Percentiles rank a stretch among this genome's conserved stretches.
Conservation (phyloP, 1,140 invertebrate species). For the Apis florea region DNA sequence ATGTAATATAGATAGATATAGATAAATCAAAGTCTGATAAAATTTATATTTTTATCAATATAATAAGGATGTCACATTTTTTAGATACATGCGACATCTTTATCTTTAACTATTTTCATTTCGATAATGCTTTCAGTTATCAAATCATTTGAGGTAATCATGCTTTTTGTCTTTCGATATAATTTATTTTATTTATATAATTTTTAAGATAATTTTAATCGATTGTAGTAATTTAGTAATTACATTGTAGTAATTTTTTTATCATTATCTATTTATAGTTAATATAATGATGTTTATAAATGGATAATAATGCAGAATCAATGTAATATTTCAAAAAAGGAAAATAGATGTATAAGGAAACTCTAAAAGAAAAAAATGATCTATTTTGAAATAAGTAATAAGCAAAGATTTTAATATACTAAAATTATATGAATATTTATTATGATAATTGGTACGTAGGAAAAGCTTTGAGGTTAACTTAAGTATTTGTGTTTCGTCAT, state of each 20-base stretch:
- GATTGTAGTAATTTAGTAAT: no score
- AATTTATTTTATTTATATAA: background rate
- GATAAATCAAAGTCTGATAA: conserved; percentile 27
- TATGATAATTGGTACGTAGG: no score
- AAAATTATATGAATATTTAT: background rate
- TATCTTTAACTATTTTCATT: background rate
- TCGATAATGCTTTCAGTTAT: background rate
- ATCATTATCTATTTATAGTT: no score
- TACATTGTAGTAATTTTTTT: no score
- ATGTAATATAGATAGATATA: background rate
- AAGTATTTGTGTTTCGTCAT: conserved; percentile 11
- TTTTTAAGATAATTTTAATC: background rate
- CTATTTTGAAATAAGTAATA: background rate
- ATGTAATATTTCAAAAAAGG: background rate
- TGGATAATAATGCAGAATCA: background rate
- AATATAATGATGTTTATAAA: background rate
- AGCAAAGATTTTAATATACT: background rate
- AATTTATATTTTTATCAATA: conserved; percentile 5
- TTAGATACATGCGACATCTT: background rate
- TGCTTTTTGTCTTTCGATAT: background rate
- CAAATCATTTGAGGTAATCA: background rate
- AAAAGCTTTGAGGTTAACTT: no score
- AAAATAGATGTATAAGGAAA: background rate
- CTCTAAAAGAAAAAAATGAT: background rate
- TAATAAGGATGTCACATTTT: background rate